Percentiles rank a stretch among this genome's conserved stretches.
These are phyloP conservation scores for Dendroctonus valens DNA, from an alignment of 1,140 invertebrate species.

Conservation along the genomic window DNA sequence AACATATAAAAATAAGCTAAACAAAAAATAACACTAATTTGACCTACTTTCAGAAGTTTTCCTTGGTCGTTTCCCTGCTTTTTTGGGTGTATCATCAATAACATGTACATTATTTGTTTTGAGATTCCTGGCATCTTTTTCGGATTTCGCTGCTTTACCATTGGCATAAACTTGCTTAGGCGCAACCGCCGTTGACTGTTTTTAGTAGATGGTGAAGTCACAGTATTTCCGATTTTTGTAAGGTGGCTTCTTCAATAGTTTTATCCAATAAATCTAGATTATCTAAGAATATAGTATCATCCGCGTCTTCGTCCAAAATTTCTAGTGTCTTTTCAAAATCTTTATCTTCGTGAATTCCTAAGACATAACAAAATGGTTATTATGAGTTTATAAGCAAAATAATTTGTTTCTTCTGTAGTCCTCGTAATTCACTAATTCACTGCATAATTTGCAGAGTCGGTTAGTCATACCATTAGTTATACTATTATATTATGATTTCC, in stretches of 20 bases:
- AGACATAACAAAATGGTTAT: constrained; percentile 41
- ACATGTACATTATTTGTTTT: background rate
- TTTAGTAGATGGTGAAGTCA: constrained; percentile 6
- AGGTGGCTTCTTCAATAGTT: constrained; percentile 41
- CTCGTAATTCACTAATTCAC: too few species aligned
- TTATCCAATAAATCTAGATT: constrained; percentile 45
- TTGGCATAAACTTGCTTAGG: too few species aligned
- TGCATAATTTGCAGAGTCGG: too few species aligned
- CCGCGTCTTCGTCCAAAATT: constrained; percentile 57
- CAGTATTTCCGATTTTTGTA: background rate
- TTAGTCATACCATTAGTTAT: too few species aligned
- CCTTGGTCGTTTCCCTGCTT: constrained; percentile 13
- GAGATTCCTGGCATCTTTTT: too few species aligned
- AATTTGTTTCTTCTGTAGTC: background rate
- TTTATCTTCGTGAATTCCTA: constrained; percentile 60
- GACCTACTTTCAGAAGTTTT: constrained; percentile 31
- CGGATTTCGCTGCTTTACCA: too few species aligned
- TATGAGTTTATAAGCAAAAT: constrained; percentile 22
- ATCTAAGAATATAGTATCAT: constrained; percentile 38
- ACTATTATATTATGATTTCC: too few species aligned
- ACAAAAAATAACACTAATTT: background rate
- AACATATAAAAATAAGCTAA: too few species aligned
- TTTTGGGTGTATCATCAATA: constrained; percentile 11
- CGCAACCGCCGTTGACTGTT: too few species aligned
- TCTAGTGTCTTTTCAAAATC: constrained; percentile 66